These are phyloP conservation scores for Spongilla lacustris DNA, from an alignment of 37 sponge, comb jelly and placozoan species.

Conservation along the genomic window DNA sequence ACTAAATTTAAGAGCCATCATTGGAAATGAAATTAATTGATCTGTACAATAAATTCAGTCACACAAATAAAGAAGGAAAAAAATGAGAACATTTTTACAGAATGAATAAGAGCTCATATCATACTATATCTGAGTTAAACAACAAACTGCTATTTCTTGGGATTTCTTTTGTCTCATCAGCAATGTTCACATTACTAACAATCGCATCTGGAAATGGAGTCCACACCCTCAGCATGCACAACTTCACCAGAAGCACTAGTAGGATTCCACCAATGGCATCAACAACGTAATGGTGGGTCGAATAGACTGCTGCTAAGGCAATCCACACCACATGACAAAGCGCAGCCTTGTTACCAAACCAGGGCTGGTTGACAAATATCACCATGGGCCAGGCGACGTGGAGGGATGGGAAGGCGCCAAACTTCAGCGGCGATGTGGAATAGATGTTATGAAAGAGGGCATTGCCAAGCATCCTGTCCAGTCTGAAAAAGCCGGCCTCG, in stretches of 20 bases:
- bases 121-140: background rate
- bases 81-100: too few species aligned
- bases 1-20: too few species aligned
- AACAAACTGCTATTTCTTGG: background rate
- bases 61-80: background rate
- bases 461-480: slow-evolving; percentile 73
- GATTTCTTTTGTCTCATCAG: background rate
- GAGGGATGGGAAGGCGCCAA: slow-evolving; percentile 89
- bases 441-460: slow-evolving; percentile 71
- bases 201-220: slow-evolving; percentile 61
- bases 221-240: slow-evolving; percentile 73
- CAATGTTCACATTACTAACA: background rate
- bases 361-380: slow-evolving; percentile 73
- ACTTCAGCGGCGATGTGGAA: slow-evolving; percentile 78
- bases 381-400: slow-evolving; percentile 86
- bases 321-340: slow-evolving; percentile 77
- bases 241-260: slow-evolving; percentile 55
- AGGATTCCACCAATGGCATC: slow-evolving; percentile 86
- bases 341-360: slow-evolving; percentile 74
- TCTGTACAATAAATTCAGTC: background rate
- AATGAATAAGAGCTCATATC: background rate
- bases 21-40: background rate
- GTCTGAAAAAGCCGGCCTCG: slow-evolving; percentile 79
- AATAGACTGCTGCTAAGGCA: slow-evolving; percentile 82
- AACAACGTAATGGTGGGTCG: slow-evolving; percentile 78